Percentiles rank a stretch among this genome's conserved stretches.
Conservation (phyloP, 2,113 vertebrate species). For the Pholis gunnellus region DNA sequence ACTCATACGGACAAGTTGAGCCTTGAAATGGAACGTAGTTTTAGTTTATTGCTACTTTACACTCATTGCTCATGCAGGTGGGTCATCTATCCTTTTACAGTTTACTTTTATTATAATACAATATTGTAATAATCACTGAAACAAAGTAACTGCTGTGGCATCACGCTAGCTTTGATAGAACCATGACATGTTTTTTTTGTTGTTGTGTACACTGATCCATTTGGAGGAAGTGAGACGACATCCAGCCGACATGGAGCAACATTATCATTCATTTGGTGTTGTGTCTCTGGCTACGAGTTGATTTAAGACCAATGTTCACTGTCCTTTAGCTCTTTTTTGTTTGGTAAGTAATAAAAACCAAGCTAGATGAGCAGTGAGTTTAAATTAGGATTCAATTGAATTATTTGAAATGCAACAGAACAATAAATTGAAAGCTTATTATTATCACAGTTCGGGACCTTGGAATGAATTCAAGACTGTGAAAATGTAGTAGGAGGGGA, state of each 20-base stretch:
- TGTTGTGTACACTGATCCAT: background rate
- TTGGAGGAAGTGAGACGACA: background rate
- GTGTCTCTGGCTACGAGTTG: too few species aligned
- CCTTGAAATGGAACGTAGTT: background rate
- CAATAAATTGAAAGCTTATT: background rate
- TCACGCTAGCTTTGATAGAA: too few species aligned
- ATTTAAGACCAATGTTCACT: too few species aligned
- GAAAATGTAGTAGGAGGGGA: constrained; percentile 79
- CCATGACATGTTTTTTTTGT: too few species aligned
- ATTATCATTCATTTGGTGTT: background rate
- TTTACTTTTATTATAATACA: background rate
- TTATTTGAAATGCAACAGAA: background rate
- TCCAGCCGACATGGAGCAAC: background rate
- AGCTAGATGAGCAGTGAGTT: background rate
- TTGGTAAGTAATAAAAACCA: background rate
- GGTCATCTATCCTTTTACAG: background rate
- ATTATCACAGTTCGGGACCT: constrained; percentile 60
- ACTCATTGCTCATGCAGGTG: background rate
- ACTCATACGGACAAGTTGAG: background rate
- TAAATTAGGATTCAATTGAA: background rate
- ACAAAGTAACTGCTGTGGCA: background rate
- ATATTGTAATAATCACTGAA: background rate
- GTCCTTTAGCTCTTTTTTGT: too few species aligned
- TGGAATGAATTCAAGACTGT: constrained; percentile 81
- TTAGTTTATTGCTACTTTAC: background rate